These are phyloP conservation scores for Contarinia nasturtii DNA, from an alignment of 1,140 invertebrate species.

Conservation along the genomic window DNA sequence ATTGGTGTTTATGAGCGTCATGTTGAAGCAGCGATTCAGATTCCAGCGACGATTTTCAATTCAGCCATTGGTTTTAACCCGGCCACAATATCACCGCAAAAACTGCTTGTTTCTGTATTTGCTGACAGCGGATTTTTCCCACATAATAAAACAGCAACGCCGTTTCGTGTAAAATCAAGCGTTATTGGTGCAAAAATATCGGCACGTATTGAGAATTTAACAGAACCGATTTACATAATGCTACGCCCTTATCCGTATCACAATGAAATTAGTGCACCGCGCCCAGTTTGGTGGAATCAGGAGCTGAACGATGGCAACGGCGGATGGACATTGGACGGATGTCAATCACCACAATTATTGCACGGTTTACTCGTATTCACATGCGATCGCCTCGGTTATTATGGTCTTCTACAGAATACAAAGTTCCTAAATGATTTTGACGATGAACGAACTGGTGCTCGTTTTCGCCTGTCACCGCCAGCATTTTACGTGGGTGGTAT, in stretches of 20 bases:
- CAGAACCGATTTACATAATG: constrained; percentile 45
- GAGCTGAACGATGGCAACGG: constrained; percentile 34
- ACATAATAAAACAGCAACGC: constrained; percentile 16
- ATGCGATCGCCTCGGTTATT: constrained; percentile 62
- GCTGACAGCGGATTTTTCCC: constrained; percentile 50
- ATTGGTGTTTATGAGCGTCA: constrained; percentile 35
- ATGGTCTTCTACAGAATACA: constrained; percentile 51
- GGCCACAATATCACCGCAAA: constrained; percentile 22
- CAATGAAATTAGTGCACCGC: constrained; percentile 26
- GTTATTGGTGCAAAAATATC: constrained; percentile 43
- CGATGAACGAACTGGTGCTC: constrained; percentile 31
- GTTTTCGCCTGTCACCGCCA: constrained; percentile 54
- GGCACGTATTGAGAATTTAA: constrained; percentile 30
- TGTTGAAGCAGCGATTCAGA: constrained; percentile 48
- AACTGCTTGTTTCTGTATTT: constrained; percentile 49
- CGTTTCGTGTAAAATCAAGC: constrained; percentile 33
- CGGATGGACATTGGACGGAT: constrained; percentile 45
- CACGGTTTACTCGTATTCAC: constrained; percentile 55
- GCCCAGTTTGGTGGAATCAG: constrained; percentile 49
- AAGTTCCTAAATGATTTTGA: constrained; percentile 17
- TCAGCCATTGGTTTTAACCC: constrained; percentile 15
- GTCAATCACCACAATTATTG: constrained; percentile 35
- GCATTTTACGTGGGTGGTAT: constrained; percentile 67
- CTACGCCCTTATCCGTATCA: constrained; percentile 31
- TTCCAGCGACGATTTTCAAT: constrained; percentile 41